These are phyloP conservation scores for Drosophila nikananu DNA, from an alignment of 1,140 invertebrate genomes.

Conservation along the genomic window DNA sequence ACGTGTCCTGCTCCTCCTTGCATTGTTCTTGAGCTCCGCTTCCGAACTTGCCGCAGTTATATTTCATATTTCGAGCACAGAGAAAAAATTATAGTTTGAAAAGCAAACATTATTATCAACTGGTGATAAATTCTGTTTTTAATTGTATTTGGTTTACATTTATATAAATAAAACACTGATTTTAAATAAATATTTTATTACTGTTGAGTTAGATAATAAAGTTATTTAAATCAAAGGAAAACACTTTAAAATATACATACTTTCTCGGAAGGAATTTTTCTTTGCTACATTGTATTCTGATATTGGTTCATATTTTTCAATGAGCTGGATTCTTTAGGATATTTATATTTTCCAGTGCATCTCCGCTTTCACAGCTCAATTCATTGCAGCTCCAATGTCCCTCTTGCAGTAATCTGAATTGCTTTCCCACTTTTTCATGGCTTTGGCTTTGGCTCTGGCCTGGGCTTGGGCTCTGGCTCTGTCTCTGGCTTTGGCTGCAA, in stretches of 20 bases:
- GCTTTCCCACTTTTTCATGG: constrained; percentile 77
- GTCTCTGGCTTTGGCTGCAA: constrained; percentile 51
- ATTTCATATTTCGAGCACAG: constrained; percentile 68
- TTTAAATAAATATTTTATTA: neutral
- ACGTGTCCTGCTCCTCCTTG: constrained; percentile 50
- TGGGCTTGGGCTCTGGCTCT: constrained; percentile 9
- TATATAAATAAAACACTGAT: no score
- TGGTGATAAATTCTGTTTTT: no score
- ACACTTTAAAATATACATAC: no score
- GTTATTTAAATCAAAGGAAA: neutral
- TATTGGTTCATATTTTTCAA: neutral
- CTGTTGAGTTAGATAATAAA: neutral
- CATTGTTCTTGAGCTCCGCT: constrained; percentile 57
- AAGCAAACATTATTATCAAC: no score
- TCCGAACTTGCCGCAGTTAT: constrained; percentile 72
- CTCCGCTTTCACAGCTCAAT: constrained; percentile 47
- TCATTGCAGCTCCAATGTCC: constrained; percentile 65
- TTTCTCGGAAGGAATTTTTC: accelerated
- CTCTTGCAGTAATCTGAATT: constrained; percentile 74
- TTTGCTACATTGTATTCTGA: neutral
- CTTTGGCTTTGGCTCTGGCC: constrained; percentile 45
- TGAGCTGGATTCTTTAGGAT: no score
- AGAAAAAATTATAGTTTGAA: neutral
- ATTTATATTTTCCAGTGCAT: constrained; percentile 15
- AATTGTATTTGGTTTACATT: no score